Percentiles rank a stretch among this genome's conserved stretches.
Evolutionary conservation across 2,797 vertebrate genomes (phyloP).

Genomic region (Hyperoplus immaculatus): DNA sequence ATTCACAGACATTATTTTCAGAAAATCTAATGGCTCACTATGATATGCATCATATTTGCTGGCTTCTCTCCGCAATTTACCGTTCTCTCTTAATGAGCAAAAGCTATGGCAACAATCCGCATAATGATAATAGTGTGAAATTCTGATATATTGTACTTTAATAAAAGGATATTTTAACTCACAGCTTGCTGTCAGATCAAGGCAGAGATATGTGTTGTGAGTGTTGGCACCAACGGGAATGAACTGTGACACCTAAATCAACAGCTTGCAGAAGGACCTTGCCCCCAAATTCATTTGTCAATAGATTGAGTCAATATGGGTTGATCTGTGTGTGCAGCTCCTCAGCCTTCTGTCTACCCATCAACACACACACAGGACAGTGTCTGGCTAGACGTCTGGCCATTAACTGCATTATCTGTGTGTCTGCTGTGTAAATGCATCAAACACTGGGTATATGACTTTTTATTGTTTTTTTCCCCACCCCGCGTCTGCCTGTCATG

Average conservation of each 20-base stretch:
- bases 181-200: constrained; percentile 88
- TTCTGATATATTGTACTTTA: constrained; percentile 67
- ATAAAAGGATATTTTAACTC: constrained; percentile 80
- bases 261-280: constrained; percentile 89
- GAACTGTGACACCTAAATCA: constrained; percentile 89
- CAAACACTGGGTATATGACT: constrained; percentile 43
- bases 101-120: constrained; percentile 41
- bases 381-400: constrained; percentile 77
- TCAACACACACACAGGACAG: constrained; percentile 75
- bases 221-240: constrained; percentile 84
- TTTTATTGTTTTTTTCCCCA: constrained; percentile 8
- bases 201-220: constrained; percentile 83
- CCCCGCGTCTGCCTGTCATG: constrained; percentile 36
- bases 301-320: constrained; percentile 88
- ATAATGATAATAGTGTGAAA: constrained; percentile 61
- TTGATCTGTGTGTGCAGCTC: constrained; percentile 84
- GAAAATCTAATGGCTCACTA: constrained; percentile 62
- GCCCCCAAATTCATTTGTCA: constrained; percentile 88
- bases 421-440: constrained; percentile 70
- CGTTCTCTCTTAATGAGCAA: constrained; percentile 56
- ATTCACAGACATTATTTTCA: constrained; percentile 67
- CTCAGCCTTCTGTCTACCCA: constrained; percentile 80
- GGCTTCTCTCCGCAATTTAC: constrained; percentile 48
- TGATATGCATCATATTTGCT: constrained; percentile 52
- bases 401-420: constrained; percentile 76